Evolutionary conservation across 1,140 invertebrate genomes (phyloP), one percentile per base, ranked within the genome.

Genomic region (Anthonomus grandis): DNA sequence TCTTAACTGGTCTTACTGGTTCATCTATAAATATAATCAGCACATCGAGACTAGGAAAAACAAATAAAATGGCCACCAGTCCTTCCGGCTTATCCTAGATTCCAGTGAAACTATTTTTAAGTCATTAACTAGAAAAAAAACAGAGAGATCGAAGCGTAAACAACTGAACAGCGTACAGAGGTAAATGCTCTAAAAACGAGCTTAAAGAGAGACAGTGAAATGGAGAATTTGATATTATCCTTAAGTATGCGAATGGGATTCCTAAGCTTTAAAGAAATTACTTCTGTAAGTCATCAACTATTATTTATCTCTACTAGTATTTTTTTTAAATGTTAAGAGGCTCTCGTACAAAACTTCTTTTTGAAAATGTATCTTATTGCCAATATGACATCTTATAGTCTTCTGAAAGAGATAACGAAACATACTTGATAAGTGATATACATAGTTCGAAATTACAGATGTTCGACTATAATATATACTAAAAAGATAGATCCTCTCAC

Each of bases 11-110:
- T 15, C 42, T 19, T 22, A 46, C 18, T 22, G 6, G 13, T 25
- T 46, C 23, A 8, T 21, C 23, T 10, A 17, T 46, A 23, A 46
- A 46, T 22, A 25, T 46, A 21, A 25, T 25, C 23, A 46, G 42
- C 23, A 21, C 42, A 22, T 8, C 8, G n/a, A n/a, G n/a, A n/a
- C n/a, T n/a, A n/a, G n/a, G n/a, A n/a, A n/a, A n/a, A n/a, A n/a
- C n/a, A 46, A 46, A 5, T 21, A 46, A 46, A 46, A 46, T 23
- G 6, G 42, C 23, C 13, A 46, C 19, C 42, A 46, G 42, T 46
- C 42, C 12, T 15, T 46, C 15, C 18, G 42, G 12, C 42, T 46
- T 5, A 46, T 12, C 6, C n/a, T n/a, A n/a, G n/a, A n/a, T n/a
- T n/a, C n/a, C n/a, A n/a, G n/a, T n/a, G n/a, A n/a, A n/a, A n/a